A percentile compares a stretch with the other conserved stretches of the same genome.
Evolutionary conservation across 2,888 invertebrate genomes (phyloP).

Genomic region (Polietes domitor): DNA sequence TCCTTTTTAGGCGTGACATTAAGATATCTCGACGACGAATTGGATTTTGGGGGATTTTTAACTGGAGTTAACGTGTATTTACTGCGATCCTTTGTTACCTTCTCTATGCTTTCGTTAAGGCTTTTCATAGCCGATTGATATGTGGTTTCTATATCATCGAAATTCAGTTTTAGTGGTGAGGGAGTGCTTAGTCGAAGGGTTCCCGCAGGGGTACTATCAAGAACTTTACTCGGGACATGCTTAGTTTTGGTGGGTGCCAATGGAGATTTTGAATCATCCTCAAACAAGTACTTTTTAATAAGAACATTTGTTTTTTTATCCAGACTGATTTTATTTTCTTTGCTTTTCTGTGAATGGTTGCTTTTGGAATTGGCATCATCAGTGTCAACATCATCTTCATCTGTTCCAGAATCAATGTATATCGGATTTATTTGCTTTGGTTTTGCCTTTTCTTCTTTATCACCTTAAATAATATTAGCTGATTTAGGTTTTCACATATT

Average conservation of each 20-base stretch:
- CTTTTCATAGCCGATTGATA: slow-evolving; percentile 74
- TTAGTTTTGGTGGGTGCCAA: slow-evolving; percentile 67
- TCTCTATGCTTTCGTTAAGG: slow-evolving; percentile 75
- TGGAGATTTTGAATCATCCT: slow-evolving; percentile 71
- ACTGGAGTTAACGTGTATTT: slow-evolving; percentile 63
- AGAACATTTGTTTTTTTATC: slow-evolving; percentile 56
- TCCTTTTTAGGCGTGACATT: neutral
- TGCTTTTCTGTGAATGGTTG: slow-evolving; percentile 29
- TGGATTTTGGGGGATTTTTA: slow-evolving; percentile 5
- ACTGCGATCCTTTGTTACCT: slow-evolving; percentile 66
- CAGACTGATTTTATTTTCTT: neutral
- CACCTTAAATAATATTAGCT: neutral
- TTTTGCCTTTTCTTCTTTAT: neutral
- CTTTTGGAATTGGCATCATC: slow-evolving; percentile 4
- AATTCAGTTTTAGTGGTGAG: slow-evolving; percentile 70
- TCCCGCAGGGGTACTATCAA: slow-evolving; percentile 10
- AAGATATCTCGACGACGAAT: neutral
- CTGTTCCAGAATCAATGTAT: slow-evolving; percentile 76
- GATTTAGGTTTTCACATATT: neutral
- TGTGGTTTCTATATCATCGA: slow-evolving; percentile 73
- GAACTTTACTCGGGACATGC: neutral
- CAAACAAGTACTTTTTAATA: slow-evolving; percentile 72
- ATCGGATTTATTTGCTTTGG: slow-evolving; percentile 74
- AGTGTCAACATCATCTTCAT: slow-evolving; percentile 69
- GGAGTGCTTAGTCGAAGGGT: neutral